Evolutionary conservation across 1,140 invertebrate species (phyloP), one percentile per base, ranked within the genome.

Genomic region (Hestina assimilis): DNA sequence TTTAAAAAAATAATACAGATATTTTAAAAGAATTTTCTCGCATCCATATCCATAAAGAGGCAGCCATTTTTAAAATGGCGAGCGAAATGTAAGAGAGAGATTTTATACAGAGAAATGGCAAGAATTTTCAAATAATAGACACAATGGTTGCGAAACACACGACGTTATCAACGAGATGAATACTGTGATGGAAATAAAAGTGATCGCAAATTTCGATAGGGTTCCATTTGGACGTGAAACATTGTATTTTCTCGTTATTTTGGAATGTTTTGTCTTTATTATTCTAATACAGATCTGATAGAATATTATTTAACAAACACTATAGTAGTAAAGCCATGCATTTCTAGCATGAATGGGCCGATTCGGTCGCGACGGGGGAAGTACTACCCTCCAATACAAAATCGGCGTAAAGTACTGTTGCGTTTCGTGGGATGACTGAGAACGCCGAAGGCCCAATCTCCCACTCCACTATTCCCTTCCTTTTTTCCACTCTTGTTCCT

Each of bases 111-210:
- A 38, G 33, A 19, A 38, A 38, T 19, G 15, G 3, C 7, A 11
- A 38, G 33, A n/a, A 38, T 38, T 38, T 19, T 38, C 33, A 38
- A 17, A 38, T 38, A 38, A 38, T 19, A 38, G 15, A 38, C 33
- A 38, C 15, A 38, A 38, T 38, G 15, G 15, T 3, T 5, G 28
- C 7, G 28, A 31, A 12, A 11, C 7, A 11, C 28, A 31, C 24
- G 24, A 28, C 24, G 6, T 9, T 28, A 28, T 28, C 2, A 28
- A n/a, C n/a, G 24, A 28, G 7, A 19, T 38, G 4, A 38, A 15
- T 4, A 15, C 15, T 6, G 5, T 38, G 8, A 3, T 3, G 3
- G 5, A 38, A 4, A 38, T 14, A 38, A 38, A 38, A 1, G 9
- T 3, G 0, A 1, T 6, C 3, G 2, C n/a, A n/a, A 9, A 31